Conservation (phyloP, 2,888 invertebrate species). For the Temnothorax unifasciatus region DNA sequence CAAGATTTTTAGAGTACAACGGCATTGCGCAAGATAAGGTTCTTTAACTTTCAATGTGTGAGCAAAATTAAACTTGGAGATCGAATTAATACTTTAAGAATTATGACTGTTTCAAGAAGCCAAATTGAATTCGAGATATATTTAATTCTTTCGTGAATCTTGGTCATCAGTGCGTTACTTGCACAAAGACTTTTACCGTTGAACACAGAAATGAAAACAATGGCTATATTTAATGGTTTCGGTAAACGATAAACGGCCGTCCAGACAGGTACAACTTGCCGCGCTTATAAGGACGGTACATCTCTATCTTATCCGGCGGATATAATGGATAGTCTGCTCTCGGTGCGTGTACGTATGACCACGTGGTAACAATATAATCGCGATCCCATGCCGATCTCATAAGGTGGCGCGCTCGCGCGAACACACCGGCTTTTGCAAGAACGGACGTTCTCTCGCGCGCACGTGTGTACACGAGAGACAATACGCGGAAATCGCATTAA, state of each 20-base stretch:
- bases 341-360: conserved; percentile 55
- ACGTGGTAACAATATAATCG: conserved; percentile 79
- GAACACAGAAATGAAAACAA: conserved; percentile 11
- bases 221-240: conserved; percentile 69
- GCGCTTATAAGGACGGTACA: conserved; percentile 80
- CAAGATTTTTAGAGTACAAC: conserved; percentile 21
- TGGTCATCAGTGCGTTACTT: neutral
- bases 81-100: neutral
- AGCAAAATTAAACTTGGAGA: neutral
- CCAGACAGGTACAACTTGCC: conserved; percentile 75
- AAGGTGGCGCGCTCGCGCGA: conserved; percentile 55
- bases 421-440: conserved; percentile 64
- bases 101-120: neutral
- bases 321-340: conserved; percentile 68
- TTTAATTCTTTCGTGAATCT: neutral
- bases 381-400: conserved; percentile 73
- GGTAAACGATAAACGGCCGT: conserved; percentile 78
- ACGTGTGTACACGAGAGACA: conserved; percentile 70
- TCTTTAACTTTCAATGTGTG: neutral
- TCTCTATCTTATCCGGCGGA: conserved; percentile 81
- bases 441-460: conserved; percentile 55
- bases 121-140: neutral
- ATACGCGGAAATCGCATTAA: conserved; percentile 80
- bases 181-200: neutral
- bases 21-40: neutral